Percentiles rank a stretch among this genome's conserved stretches.
phyloP scores from a whole-genome alignment of 1,140 invertebrate species.

The Rhynchophorus ferrugineus region DNA sequence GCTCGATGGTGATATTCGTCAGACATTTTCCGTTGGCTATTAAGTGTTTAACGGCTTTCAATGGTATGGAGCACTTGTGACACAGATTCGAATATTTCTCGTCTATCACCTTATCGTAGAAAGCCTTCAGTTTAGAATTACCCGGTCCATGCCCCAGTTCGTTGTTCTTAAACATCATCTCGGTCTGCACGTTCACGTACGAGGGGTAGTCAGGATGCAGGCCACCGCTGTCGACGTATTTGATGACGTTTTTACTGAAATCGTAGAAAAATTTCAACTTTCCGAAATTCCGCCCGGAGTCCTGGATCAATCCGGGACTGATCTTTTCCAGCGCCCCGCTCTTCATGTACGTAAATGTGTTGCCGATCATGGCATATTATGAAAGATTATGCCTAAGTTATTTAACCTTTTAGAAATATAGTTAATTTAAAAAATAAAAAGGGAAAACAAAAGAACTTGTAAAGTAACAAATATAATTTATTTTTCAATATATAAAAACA shows the following conservation, averaged over 20 bases:
- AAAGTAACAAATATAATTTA: no score
- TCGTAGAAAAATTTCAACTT: constrained; percentile 32
- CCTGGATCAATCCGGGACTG: constrained; percentile 30
- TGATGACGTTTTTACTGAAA: constrained; percentile 42
- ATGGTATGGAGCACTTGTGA: constrained; percentile 5
- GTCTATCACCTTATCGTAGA: constrained; percentile 17
- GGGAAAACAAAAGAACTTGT: no score
- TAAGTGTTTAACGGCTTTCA: not conserved
- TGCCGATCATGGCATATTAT: constrained; percentile 41
- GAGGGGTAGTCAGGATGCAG: constrained; percentile 42
- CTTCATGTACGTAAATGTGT: constrained; percentile 40
- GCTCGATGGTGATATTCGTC: constrained; percentile 6
- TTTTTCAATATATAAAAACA: no score
- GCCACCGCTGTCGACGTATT: constrained; percentile 41
- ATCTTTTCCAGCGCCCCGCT: constrained; percentile 37
- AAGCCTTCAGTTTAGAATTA: constrained; percentile 3
- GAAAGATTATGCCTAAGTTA: no score
- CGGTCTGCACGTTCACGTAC: constrained; percentile 39
- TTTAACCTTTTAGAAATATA: no score
- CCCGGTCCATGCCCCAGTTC: constrained; percentile 19
- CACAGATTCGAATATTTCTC: constrained; percentile 7
- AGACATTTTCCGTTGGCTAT: constrained; percentile 15
- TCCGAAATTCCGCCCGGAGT: constrained; percentile 32
- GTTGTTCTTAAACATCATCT: constrained; percentile 41
- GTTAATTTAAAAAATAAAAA: no score